Evolutionary conservation across 2,113 vertebrate genomes (phyloP).

Genomic region (Parotia lawesii): DNA sequence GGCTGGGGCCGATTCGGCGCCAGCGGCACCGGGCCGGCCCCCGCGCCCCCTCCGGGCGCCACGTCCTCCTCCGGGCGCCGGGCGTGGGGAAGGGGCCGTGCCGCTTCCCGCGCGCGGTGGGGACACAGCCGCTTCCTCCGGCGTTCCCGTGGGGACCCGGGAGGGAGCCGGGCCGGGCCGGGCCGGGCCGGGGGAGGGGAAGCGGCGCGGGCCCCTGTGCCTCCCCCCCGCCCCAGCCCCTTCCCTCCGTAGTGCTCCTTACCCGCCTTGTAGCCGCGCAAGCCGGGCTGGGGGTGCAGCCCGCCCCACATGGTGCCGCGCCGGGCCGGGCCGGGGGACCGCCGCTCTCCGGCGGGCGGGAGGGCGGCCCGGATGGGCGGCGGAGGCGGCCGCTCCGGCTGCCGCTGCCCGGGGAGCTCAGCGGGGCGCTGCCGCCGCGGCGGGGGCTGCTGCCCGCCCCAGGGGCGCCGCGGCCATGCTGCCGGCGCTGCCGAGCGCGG

Average conservation of each 20-base stretch:
- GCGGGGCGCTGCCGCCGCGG: not conserved
- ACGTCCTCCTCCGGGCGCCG: not conserved
- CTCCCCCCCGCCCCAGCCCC: not conserved
- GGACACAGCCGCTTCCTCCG: not conserved
- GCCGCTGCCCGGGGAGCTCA: not conserved
- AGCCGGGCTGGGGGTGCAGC: constrained; percentile 45
- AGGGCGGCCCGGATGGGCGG: too few species aligned
- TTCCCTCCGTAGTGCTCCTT: not conserved
- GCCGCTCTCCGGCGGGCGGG: too few species aligned
- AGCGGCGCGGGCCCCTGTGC: not conserved
- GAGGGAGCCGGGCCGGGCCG: not conserved
- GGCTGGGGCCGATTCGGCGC: not conserved
- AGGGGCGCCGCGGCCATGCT: not conserved
- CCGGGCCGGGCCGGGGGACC: not conserved
- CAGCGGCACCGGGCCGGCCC: not conserved
- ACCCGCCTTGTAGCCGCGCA: constrained; percentile 59
- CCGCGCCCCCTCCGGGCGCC: not conserved
- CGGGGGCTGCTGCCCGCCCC: not conserved
- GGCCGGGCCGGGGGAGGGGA: not conserved
- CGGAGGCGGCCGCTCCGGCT: too few species aligned
- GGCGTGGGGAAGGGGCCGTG: not conserved
- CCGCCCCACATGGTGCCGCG: constrained; percentile 65
- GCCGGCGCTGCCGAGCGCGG: not conserved
- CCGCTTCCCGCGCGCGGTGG: not conserved
- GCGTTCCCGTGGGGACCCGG: not conserved